Evolutionary conservation across 2,888 invertebrate genomes (phyloP).

Genomic region (Tenthredo distinguenda): DNA sequence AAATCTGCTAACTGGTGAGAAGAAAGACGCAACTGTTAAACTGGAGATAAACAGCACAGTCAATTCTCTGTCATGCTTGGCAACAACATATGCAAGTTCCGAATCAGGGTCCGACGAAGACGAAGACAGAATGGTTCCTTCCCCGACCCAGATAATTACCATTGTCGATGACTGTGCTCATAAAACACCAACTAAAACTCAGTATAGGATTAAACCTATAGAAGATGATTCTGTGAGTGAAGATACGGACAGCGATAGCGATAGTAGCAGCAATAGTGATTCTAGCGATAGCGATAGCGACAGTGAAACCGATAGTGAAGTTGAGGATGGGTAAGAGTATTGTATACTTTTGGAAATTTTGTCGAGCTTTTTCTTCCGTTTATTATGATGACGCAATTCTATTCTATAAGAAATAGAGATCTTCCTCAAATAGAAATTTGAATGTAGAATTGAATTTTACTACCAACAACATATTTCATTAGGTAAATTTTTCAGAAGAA

Average conservation of each 20-base stretch:
- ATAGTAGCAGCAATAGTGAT: slow-evolving; percentile 62
- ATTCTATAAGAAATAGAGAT: not conserved
- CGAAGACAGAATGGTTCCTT: slow-evolving; percentile 26
- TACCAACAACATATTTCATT: not conserved
- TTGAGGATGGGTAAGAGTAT: slow-evolving; percentile 25
- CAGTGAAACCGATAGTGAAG: slow-evolving; percentile 55
- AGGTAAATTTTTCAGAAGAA: not conserved
- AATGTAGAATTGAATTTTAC: not conserved
- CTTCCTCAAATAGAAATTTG: not conserved
- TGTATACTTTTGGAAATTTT: not conserved
- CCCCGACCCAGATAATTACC: slow-evolving; percentile 4
- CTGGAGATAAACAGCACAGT: not conserved
- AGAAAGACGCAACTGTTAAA: not conserved
- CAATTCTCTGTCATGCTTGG: slow-evolving; percentile 58
- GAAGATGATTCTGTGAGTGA: slow-evolving; percentile 61
- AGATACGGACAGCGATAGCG: slow-evolving; percentile 63
- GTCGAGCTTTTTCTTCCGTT: not conserved
- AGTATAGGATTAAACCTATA: slow-evolving; percentile 32
- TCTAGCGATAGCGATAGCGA: slow-evolving; percentile 54
- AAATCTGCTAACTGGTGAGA: not conserved
- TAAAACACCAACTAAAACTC: slow-evolving; percentile 39
- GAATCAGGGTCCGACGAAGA: slow-evolving; percentile 60
- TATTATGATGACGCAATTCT: not conserved
- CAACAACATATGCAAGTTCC: slow-evolving; percentile 67
- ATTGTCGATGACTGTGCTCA: slow-evolving; percentile 55